These are phyloP conservation scores for Vanacampus margaritifer DNA, from an alignment of 2,113 vertebrate species.

Conservation along the genomic window DNA sequence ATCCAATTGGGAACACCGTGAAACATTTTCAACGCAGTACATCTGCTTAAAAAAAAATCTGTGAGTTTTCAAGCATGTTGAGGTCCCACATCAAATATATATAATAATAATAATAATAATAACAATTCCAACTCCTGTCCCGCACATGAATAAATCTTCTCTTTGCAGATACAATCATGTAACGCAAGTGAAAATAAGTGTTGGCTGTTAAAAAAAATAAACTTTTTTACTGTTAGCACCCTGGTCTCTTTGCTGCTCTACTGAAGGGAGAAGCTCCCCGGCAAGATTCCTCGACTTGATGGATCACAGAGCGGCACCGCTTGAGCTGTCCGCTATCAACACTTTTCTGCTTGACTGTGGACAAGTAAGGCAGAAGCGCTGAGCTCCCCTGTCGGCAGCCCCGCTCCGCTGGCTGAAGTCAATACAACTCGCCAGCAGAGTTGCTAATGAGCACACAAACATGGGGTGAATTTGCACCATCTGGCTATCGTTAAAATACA, in stretches of 20 bases:
- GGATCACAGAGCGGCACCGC: constrained; percentile 50
- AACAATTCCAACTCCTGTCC: neutral
- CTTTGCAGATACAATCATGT: neutral
- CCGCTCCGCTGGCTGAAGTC: constrained; percentile 36
- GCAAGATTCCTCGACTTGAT: constrained; percentile 64
- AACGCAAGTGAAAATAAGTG: neutral
- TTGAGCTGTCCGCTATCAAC: constrained; percentile 60
- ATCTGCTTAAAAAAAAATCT: no score
- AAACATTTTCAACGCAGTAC: no score
- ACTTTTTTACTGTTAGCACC: constrained; percentile 28
- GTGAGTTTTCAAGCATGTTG: no score
- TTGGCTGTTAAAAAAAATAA: neutral
- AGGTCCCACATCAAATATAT: no score
- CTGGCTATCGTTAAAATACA: neutral
- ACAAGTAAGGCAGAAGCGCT: constrained; percentile 36
- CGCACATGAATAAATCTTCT: neutral
- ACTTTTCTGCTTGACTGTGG: constrained; percentile 57
- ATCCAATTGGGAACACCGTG: no score
- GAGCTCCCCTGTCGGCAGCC: constrained; percentile 51
- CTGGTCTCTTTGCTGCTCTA: constrained; percentile 26
- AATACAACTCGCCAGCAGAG: constrained; percentile 20
- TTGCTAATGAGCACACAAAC: constrained; percentile 14
- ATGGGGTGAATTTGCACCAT: neutral
- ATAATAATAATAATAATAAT: no score
- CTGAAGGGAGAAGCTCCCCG: constrained; percentile 21